phyloP scores from a whole-genome alignment of 1,140 invertebrate species.

The Danaus melanippus region DNA sequence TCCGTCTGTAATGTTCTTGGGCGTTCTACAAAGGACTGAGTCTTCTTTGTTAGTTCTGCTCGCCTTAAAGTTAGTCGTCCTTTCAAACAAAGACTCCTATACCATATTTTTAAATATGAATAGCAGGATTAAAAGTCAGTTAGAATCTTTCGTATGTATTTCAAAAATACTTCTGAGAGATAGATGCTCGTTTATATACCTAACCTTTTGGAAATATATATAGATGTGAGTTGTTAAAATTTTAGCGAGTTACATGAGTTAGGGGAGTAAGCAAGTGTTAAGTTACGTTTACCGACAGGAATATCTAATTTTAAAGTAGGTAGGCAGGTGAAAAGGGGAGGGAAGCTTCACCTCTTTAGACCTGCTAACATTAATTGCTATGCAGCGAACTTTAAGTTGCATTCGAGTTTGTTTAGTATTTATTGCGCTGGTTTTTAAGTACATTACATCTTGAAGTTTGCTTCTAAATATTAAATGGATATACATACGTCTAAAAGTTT shows the following conservation, averaged over 20 bases:
- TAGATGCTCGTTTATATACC: no score
- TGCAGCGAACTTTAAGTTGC: constrained; percentile 24
- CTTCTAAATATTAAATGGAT: constrained; percentile 14
- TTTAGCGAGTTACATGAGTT: no score
- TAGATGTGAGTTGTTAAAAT: no score
- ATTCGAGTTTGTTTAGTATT: constrained; percentile 19
- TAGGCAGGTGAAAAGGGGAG: constrained; percentile 9
- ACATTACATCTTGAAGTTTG: constrained; percentile 13
- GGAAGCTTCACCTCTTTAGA: constrained; percentile 22
- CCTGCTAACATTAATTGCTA: constrained; percentile 34
- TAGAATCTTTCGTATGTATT: constrained; percentile 2
- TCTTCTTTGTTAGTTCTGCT: no score
- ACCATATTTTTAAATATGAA: no score
- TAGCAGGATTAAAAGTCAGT: no score
- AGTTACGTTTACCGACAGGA: constrained; percentile 3
- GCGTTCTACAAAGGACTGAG: no score
- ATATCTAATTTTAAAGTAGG: constrained; percentile 15
- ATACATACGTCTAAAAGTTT: neutral
- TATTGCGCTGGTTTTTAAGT: constrained; percentile 18
- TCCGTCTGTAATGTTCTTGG: no score
- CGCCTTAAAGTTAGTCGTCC: no score
- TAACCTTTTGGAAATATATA: no score
- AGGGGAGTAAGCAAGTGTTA: no score
- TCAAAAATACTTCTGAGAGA: neutral
- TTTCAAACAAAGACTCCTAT: no score